phyloP scores from a whole-genome alignment of 2,888 invertebrate species.

The Chymomyza amoena region DNA sequence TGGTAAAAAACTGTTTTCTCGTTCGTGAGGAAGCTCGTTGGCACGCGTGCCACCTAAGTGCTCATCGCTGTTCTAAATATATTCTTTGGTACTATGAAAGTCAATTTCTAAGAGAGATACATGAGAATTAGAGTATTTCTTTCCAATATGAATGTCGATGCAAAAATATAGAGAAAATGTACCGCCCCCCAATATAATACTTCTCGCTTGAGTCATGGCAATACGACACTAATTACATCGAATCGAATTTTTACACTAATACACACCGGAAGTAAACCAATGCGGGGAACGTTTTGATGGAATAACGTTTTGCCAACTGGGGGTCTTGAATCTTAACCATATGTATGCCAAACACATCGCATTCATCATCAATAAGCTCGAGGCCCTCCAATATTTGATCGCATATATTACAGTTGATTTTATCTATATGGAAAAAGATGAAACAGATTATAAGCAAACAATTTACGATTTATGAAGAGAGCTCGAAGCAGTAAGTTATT shows the following conservation, averaged over 20 bases:
- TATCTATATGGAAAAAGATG: constrained; percentile 81
- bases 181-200: no score
- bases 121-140: no score
- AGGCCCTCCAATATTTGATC: constrained; percentile 92
- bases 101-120: no score
- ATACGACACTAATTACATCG: no score
- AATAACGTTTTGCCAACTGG: constrained; percentile 93
- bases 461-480: neutral
- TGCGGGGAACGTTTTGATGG: constrained; percentile 96
- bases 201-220: no score
- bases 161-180: no score
- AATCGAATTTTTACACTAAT: neutral
- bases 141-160: no score
- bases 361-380: constrained; percentile 94
- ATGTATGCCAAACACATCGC: constrained; percentile 94
- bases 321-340: constrained; percentile 96
- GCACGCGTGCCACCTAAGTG: no score
- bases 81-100: no score
- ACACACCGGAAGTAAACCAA: constrained; percentile 91
- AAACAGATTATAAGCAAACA: neutral
- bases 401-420: constrained; percentile 94
- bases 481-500: neutral
- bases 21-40: no score
- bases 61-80: no score
- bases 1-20: no score